Base-by-base conservation (phyloP, 2,113 vertebrate species). In the Siniperca chuatsi region DNA sequence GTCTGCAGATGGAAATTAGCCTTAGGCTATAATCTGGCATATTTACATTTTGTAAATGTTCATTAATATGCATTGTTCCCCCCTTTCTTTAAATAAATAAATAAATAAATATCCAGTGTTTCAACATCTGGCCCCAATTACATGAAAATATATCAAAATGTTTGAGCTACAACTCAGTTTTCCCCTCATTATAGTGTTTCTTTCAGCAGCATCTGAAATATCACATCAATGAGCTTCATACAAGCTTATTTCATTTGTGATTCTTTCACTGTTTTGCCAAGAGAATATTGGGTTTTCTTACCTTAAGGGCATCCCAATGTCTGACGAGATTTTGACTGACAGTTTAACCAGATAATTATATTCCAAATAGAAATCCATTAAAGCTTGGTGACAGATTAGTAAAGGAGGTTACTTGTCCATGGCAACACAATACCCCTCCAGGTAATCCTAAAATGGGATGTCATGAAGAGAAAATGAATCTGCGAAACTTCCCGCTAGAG, bases 361-460 rank as follows among this genome's bases (percentile, higher is more conserved):
- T 84, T 52, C 85, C 77, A 65, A 81, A 88, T 71, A 76, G 78
- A 87, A 86, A 82, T 79, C 82, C 79, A 86, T 81, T 85, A 81
- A 79, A 77, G 48, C 33, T 48, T 55, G 79, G 25, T 89, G 91
- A 91, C 80, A 86, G 91, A 87, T 87, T 73, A 80, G 77, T 79
- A 85, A 83, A 88, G 79, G 57, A 54, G 83, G 78, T 84, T 86
- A 48, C 75, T 76, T 68, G 20, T 90, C 84, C 35, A 21, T 58
- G 75, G 89, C 85, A 90, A 83, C 66, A 82, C 80, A 83, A 87
- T 37, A 82, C 50, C 66, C 54, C 82, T n/a, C n/a, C 61, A 86
- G 84, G 84, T 88, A 90, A 92, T 92, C 85, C 78, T 50, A 72
- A 87, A 90, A 82, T 81, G 84, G 60, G 83, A 85, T 89, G 87